These are phyloP conservation scores for Drosophila pallidifrons DNA, from an alignment of 1,140 invertebrate species.

Conservation along the genomic window DNA sequence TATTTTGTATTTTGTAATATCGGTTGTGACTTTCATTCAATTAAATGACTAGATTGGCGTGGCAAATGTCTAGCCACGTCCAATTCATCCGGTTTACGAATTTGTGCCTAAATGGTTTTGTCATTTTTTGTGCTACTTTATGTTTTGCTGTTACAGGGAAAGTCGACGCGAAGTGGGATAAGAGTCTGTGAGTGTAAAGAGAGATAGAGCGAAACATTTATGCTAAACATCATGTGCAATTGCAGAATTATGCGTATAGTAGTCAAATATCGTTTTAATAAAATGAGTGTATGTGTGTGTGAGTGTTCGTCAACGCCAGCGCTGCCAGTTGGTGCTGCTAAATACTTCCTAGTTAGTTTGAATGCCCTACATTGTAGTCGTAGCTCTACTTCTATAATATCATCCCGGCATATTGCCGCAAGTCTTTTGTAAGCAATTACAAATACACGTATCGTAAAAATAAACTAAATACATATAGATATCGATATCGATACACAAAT, in stretches of 20 bases:
- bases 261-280: slow-evolving; percentile 49
- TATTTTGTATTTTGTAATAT: slow-evolving; percentile 8
- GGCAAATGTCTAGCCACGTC: slow-evolving; percentile 10
- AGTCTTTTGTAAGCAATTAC: slow-evolving; percentile 80
- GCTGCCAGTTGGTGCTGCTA: slow-evolving; percentile 76
- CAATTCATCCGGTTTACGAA: slow-evolving; percentile 1
- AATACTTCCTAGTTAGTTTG: slow-evolving; percentile 57
- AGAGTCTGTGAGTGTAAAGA: slow-evolving; percentile 27
- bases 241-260: slow-evolving; percentile 69
- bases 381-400: slow-evolving; percentile 51
- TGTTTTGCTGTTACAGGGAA: slow-evolving; percentile 15
- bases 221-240: slow-evolving; percentile 65
- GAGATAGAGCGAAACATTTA: slow-evolving; percentile 51
- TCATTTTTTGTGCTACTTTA: slow-evolving; percentile 40
- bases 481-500: slow-evolving; percentile 53
- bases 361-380: slow-evolving; percentile 38
- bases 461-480: slow-evolving; percentile 62
- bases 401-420: slow-evolving; percentile 64
- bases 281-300: slow-evolving; percentile 25
- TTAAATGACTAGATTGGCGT: slow-evolving; percentile 47
- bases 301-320: slow-evolving; percentile 70
- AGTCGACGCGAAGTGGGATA: neutral
- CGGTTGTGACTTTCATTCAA: slow-evolving; percentile 17
- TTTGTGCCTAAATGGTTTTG: slow-evolving; percentile 19
- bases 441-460: slow-evolving; percentile 57